Percentiles rank a stretch among this genome's conserved stretches.
phyloP scores from a whole-genome alignment of 2,888 invertebrate species.

The Cantharis flavilabris region DNA sequence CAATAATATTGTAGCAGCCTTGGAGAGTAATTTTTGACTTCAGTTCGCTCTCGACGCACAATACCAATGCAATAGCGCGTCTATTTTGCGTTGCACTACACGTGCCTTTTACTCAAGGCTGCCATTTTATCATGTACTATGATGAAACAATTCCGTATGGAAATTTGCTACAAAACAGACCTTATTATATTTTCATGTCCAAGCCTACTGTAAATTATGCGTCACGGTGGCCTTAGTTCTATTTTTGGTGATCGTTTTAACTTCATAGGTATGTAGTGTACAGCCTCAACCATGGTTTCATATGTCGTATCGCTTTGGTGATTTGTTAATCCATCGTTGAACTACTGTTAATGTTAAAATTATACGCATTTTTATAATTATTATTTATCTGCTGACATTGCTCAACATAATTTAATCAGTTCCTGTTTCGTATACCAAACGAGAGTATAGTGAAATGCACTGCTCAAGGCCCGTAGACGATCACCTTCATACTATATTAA shows the following conservation, averaged over 20 bases:
- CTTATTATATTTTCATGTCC: not conserved
- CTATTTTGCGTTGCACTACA: constrained; percentile 29
- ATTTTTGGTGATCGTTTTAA: not conserved
- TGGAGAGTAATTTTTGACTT: not conserved
- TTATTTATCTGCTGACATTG: not conserved
- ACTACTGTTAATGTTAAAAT: not conserved
- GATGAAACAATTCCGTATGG: constrained; percentile 9
- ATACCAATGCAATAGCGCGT: constrained; percentile 1
- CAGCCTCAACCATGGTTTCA: not conserved
- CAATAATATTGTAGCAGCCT: not conserved
- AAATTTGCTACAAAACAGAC: constrained; percentile 6
- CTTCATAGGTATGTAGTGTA: not conserved
- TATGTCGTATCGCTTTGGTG: not conserved
- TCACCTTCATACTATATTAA: not conserved
- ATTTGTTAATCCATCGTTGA: not conserved
- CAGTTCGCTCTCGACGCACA: not conserved
- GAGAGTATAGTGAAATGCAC: not conserved
- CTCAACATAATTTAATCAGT: not conserved
- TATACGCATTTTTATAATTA: not conserved
- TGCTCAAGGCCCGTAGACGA: not conserved
- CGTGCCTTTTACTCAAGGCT: constrained; percentile 27
- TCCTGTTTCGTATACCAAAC: not conserved
- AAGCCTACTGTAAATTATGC: not conserved
- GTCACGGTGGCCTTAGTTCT: not conserved
- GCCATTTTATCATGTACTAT: constrained; percentile 18